These are phyloP conservation scores for Esox lucius DNA, from an alignment of 2,797 vertebrate genomes.

Conservation along the genomic window DNA sequence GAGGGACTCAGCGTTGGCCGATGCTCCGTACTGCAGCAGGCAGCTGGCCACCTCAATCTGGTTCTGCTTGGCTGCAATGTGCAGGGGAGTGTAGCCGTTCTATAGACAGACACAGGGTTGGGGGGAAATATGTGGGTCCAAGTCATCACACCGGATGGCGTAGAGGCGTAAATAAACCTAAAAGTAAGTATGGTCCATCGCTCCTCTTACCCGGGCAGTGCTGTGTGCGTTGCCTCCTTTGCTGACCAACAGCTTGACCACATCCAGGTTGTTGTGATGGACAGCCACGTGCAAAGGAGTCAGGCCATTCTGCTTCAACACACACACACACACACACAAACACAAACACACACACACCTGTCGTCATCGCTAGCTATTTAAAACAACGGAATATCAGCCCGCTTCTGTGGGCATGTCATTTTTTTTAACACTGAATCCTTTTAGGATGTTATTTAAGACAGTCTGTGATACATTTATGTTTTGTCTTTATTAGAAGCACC, in stretches of 20 bases:
- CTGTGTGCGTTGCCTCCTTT: slow-evolving; percentile 92
- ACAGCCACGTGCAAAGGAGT: slow-evolving; percentile 94
- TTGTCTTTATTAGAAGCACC: too few relatives aligned
- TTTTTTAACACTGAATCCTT: neutral
- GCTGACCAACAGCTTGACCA: slow-evolving; percentile 92
- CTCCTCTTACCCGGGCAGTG: slow-evolving; percentile 86
- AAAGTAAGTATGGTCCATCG: neutral
- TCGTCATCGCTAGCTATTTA: slow-evolving; percentile 31
- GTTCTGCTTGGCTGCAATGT: slow-evolving; percentile 97
- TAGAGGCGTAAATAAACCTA: neutral
- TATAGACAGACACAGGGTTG: slow-evolving; percentile 51
- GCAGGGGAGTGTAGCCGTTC: slow-evolving; percentile 96
- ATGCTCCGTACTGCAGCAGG: slow-evolving; percentile 90
- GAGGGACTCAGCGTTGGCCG: slow-evolving; percentile 86
- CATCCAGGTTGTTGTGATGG: slow-evolving; percentile 97
- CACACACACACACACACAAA: slow-evolving; percentile 31
- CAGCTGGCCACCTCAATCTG: slow-evolving; percentile 91
- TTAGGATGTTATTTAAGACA: neutral
- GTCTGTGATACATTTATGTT: neutral
- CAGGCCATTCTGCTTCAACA: slow-evolving; percentile 85
- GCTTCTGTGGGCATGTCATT: neutral
- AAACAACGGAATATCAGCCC: neutral
- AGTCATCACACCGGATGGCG: neutral
- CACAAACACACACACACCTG: slow-evolving; percentile 29
- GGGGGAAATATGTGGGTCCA: neutral